Evolutionary conservation across 2,888 invertebrate genomes (phyloP).

Genomic region (Chironomus tentans): DNA sequence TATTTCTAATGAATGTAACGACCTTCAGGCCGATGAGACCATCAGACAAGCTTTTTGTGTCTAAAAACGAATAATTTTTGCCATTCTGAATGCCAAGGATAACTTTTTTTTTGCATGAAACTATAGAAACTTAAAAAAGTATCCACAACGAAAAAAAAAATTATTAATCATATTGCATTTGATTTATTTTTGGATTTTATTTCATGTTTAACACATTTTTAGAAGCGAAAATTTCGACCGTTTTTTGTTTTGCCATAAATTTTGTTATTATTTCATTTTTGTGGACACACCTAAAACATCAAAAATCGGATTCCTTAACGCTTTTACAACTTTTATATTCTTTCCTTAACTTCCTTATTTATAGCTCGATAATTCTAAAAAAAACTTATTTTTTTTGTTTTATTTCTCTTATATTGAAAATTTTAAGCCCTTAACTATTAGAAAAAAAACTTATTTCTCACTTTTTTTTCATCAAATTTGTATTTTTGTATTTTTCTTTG

Average conservation of each 20-base stretch:
- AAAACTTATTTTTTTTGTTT: no score
- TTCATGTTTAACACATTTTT: background rate
- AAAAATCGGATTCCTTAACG: background rate
- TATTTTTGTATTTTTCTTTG: background rate
- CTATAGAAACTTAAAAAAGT: background rate
- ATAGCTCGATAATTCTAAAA: background rate
- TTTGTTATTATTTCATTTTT: background rate
- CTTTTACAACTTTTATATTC: background rate
- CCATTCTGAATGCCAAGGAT: background rate
- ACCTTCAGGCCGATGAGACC: no score
- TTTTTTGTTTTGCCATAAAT: background rate
- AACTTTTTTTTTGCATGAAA: background rate
- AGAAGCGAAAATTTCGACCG: background rate
- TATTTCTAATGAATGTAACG: no score
- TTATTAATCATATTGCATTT: background rate
- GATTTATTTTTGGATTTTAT: background rate
- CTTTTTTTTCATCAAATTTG: background rate
- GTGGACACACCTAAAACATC: conserved; percentile 1
- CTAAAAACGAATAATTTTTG: background rate
- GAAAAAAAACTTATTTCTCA: background rate
- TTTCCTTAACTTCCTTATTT: background rate
- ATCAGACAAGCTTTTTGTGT: background rate
- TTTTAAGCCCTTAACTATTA: background rate
- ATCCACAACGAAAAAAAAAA: background rate
- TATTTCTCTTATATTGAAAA: background rate